Percentiles rank a stretch among this genome's conserved stretches.
Conservation (phyloP, 2,797 vertebrate genomes). For the Pseudotriccus pelzelni region DNA sequence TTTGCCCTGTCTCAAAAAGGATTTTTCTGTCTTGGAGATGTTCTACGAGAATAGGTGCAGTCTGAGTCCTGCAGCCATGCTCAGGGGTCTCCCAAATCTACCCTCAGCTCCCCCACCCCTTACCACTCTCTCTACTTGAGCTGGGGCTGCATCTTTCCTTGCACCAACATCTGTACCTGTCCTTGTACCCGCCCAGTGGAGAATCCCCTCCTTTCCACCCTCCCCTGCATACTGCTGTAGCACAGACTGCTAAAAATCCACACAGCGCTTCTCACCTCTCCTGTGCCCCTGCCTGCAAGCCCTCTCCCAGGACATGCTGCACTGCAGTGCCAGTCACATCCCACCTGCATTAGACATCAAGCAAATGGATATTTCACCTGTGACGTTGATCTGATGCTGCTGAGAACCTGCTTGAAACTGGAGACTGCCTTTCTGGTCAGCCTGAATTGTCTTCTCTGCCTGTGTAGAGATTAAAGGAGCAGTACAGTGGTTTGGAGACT, state of each 20-base stretch:
- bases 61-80: neutral
- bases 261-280: neutral
- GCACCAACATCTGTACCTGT: neutral
- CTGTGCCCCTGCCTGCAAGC: neutral
- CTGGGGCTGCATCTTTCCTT: neutral
- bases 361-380: neutral
- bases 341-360: neutral
- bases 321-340: rapidly evolving
- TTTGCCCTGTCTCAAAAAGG: neutral
- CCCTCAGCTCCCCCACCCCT: neutral
- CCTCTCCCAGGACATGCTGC: rapidly evolving
- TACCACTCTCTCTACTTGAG: neutral
- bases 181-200: neutral
- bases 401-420: conserved; percentile 57
- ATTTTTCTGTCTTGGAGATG: neutral
- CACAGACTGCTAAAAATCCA: neutral
- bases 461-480: conserved; percentile 61
- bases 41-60: neutral
- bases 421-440: conserved; percentile 47
- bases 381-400: conserved; percentile 66
- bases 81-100: neutral
- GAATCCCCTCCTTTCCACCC: neutral
- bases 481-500: conserved; percentile 42
- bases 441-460: conserved; percentile 73
- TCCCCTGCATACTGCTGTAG: neutral